Evolutionary conservation across 53 echinoderm and acorn worm genomes (phyloP), one percentile per base, ranked within the genome.

Genomic region (Echinarachnius parma): DNA sequence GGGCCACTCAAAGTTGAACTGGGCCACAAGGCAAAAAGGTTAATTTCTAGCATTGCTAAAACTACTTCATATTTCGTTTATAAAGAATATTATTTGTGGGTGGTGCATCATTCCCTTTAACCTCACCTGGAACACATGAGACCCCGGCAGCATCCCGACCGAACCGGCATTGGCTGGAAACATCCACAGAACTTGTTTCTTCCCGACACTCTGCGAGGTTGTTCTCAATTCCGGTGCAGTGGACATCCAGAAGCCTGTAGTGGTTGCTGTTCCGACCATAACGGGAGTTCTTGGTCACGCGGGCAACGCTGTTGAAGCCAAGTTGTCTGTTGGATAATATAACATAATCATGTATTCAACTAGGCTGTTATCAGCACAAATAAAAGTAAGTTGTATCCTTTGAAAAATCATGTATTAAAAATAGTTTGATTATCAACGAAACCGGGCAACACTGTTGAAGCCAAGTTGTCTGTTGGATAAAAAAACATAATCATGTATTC

Each of bases 221-320:
- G 15, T 56, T 54, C 42, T 72, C 74, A 1, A 19, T 35, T 1
- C 74, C 74, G 9, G 35, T 72, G 57, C 74, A 72, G 29, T 72
- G 74, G 16, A 56, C 57, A 18, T 72, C 57, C 0, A 54, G 28
- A 2, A 72, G 37, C 19, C 39, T 9, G 44, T 72, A 72, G 7
- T 36, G 55, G 20, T 72, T 35, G 42, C 57, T 24, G 58, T 72
- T 56, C 57, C 56, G 34, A 14, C 74, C 74, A 10, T 25, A 72
- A 16, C 44, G 55, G 27, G 74, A 72, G 74, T 72, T 72, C 1
- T 3, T 3, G 1, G 74, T 32, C 26, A 56, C 58, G 7, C 57
- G 74, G n/a, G 34, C 56, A 9, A 72, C 74, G 10, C 37, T 56
- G 37, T 29, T 56, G 39, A 24, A 56, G n/a, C 74, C 74, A 3